Base-by-base conservation (phyloP, 1,140 invertebrate genomes). In the Triops longicaudatus region DNA sequence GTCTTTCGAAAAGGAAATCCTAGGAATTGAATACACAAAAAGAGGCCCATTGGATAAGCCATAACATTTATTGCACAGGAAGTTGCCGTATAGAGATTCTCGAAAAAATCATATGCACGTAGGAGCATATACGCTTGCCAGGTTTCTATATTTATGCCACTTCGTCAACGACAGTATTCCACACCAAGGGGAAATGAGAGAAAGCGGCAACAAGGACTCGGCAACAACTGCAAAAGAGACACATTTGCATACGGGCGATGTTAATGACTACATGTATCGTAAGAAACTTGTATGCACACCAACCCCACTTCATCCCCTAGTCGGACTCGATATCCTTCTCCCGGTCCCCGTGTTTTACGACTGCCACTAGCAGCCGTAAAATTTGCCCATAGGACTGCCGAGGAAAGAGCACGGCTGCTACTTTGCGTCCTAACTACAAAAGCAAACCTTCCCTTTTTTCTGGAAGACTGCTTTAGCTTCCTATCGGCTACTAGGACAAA, bases 311-410 rank as follows among this genome's bases (percentile, higher is more conserved):
- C n/a, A n/a, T n/a, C 7, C 31, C 50, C 50, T 5, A n/a, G 50
- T 63, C 50, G 22, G 22, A 63, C 17, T 63, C 22, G 50, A 22
- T 63, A 17, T 22, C 17, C 10, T n/a, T 63, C 50, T 63, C 50
- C 31, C n/a, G 22, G 50, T 63, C 50, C 50, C 50, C 50, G 50
- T 63, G 50, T 63, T 63, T 63, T 63, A 63, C 50, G 50, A 63
- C 50, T 22, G 50, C 50, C 50, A 63, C 50, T 10, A 63, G 14
- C 50, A 5, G 50, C 50, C 50, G 50, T 63, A 63, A n/a, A 63
- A 63, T 14, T 63, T 63, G 50, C 22, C 50, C 50, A 5, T 63
- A n/a, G 50, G 17, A 22, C n/a, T 17, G 50, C 50, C 50, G 50
- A 17, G 50, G 17, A 22, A 63, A 63, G 50, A 17, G 14, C 50